Evolutionary conservation across 2,113 vertebrate genomes (phyloP).

Genomic region (Strix aluco): DNA sequence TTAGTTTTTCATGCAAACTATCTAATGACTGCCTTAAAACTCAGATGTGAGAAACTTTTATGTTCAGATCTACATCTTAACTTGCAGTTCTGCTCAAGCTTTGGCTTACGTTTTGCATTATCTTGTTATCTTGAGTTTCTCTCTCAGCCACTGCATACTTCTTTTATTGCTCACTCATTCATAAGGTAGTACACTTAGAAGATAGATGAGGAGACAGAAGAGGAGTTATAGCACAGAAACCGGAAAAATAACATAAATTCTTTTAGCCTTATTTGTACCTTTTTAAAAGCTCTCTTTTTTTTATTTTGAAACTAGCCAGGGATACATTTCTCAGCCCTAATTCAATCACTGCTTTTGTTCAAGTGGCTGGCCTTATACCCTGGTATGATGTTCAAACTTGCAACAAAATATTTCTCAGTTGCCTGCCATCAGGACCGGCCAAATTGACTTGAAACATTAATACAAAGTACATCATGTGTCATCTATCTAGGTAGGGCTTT

Average conservation of each 20-base stretch:
- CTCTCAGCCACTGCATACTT: slow-evolving; percentile 51
- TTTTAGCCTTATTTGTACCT: slow-evolving; percentile 49
- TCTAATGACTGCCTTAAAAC: not conserved
- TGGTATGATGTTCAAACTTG: not conserved
- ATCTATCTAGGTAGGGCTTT: not conserved
- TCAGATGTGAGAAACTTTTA: not conserved
- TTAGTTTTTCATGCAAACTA: not conserved
- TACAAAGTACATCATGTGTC: not conserved
- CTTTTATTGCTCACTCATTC: slow-evolving; percentile 65
- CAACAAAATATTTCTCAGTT: not conserved
- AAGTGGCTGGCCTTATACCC: not conserved
- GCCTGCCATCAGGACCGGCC: not conserved
- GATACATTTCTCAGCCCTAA: not conserved
- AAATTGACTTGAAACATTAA: not conserved
- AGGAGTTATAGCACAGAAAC: slow-evolving; percentile 53
- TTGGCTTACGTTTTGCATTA: slow-evolving; percentile 3
- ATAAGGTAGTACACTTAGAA: slow-evolving; percentile 35
- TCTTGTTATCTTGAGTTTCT: slow-evolving; percentile 52
- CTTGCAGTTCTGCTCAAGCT: not conserved
- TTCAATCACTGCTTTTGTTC: not conserved
- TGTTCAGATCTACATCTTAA: not conserved
- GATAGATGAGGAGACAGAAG: slow-evolving; percentile 45
- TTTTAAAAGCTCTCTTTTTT: slow-evolving; percentile 7
- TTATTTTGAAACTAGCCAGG: slow-evolving; percentile 31
- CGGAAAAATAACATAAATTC: slow-evolving; percentile 61